Conservation (phyloP, 2,888 invertebrate genomes). For the Phyllotreta cruciferae region DNA sequence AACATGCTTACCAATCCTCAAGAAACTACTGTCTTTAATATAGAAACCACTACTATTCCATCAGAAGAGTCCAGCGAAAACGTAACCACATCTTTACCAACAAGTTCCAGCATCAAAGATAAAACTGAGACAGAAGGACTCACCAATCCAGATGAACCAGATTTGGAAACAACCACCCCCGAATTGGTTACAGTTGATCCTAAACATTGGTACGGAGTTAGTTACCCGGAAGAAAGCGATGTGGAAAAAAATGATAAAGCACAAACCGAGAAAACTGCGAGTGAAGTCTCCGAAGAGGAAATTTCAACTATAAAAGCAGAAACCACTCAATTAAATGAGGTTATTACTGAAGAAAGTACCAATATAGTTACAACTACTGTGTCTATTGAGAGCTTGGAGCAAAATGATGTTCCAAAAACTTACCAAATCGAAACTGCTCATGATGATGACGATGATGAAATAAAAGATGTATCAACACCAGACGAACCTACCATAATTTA, state of each 20-base stretch:
- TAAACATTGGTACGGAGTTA: neutral
- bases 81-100: too few relatives aligned
- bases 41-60: neutral
- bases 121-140: neutral
- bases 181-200: constrained; percentile 14
- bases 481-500: neutral
- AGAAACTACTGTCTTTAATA: neutral
- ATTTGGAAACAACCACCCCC: neutral
- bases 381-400: too few relatives aligned
- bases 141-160: constrained; percentile 3
- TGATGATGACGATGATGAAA: neutral
- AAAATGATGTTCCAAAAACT: too few relatives aligned
- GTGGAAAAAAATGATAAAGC: neutral
- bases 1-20: neutral
- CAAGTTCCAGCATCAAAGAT: too few relatives aligned
- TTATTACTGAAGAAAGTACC: too few relatives aligned
- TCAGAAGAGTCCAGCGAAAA: too few relatives aligned
- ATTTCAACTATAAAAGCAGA: too few relatives aligned
- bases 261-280: neutral
- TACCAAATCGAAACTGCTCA: neutral
- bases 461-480: neutral
- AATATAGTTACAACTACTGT: too few relatives aligned
- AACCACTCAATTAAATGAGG: too few relatives aligned
- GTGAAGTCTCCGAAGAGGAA: too few relatives aligned
- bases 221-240: too few relatives aligned